These are phyloP conservation scores for Halictus quadricinctus DNA, from an alignment of 2,888 invertebrate genomes.

Conservation along the genomic window DNA sequence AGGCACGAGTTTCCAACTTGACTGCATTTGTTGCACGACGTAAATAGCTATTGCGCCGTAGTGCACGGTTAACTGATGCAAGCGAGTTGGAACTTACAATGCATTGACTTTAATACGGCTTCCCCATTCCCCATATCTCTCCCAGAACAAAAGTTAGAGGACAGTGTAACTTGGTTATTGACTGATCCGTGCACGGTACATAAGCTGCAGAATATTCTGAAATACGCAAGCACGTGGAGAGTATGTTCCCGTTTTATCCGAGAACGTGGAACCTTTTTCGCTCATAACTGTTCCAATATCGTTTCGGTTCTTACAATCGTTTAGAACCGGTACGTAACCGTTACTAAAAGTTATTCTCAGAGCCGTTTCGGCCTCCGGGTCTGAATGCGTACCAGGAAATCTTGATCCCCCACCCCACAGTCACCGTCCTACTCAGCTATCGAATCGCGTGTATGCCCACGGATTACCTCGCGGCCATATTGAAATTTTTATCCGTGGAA, in stretches of 20 bases:
- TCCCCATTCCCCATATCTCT: too few species aligned
- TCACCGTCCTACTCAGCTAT: constrained; percentile 1
- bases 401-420: constrained; percentile 16
- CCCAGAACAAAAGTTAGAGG: too few species aligned
- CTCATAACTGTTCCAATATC: not conserved
- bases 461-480: constrained; percentile 41
- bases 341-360: constrained; percentile 17
- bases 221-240: not conserved
- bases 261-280: not conserved
- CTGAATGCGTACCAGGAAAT: constrained; percentile 13
- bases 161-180: too few species aligned
- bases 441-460: constrained; percentile 34
- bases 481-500: constrained; percentile 50
- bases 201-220: not conserved
- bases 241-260: too few species aligned
- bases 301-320: not conserved
- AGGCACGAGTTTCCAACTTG: too few species aligned
- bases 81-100: too few species aligned
- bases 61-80: too few species aligned
- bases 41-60: too few species aligned
- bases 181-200: too few species aligned
- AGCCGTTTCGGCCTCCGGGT: constrained; percentile 4
- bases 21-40: too few species aligned
- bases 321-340: not conserved
- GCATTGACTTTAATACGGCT: too few species aligned